These are phyloP conservation scores for Cynodonichthys magdalenae DNA, from an alignment of 2,797 vertebrate genomes.

Conservation along the genomic window DNA sequence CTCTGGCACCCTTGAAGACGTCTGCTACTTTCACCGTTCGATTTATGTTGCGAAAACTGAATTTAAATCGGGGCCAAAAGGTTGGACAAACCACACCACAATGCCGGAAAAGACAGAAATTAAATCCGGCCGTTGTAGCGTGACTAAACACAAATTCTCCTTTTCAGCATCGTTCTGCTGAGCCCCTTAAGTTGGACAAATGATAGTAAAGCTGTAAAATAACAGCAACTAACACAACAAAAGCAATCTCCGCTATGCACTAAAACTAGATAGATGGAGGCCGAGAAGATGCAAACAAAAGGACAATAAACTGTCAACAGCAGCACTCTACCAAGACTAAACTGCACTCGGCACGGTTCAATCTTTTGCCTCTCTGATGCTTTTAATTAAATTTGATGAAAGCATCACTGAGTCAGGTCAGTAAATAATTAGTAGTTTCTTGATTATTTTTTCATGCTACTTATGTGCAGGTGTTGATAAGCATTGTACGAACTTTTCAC, in stretches of 20 bases:
- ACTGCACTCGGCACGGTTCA: conserved; percentile 14
- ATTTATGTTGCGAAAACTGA: conserved; percentile 27
- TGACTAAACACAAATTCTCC: conserved; percentile 48
- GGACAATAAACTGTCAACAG: conserved; percentile 46
- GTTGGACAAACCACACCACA: conserved; percentile 20
- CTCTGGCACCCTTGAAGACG: conserved; percentile 4
- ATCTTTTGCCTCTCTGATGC: conserved; percentile 27
- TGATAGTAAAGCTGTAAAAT: conserved; percentile 40
- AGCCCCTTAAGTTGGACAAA: conserved; percentile 60
- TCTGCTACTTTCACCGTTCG: conserved; percentile 59
- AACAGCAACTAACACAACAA: conserved; percentile 52
- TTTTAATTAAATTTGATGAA: conserved; percentile 56
- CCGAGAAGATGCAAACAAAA: conserved; percentile 38
- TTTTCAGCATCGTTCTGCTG: conserved; percentile 27
- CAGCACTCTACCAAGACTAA: conserved; percentile 15
- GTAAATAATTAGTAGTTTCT: conserved; percentile 17
- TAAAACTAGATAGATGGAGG: conserved; percentile 43
- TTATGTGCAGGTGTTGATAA: neutral
- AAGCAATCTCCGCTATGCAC: conserved; percentile 42
- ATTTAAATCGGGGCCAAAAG: conserved; percentile 18
- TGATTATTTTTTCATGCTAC: neutral
- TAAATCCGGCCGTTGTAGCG: conserved; percentile 36
- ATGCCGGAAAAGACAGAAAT: conserved; percentile 39
- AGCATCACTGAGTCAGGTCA: conserved; percentile 29
- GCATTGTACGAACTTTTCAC: no score